Evolutionary conservation across 2,113 vertebrate genomes (phyloP).

Genomic region (Onychorhynchus coronatus): DNA sequence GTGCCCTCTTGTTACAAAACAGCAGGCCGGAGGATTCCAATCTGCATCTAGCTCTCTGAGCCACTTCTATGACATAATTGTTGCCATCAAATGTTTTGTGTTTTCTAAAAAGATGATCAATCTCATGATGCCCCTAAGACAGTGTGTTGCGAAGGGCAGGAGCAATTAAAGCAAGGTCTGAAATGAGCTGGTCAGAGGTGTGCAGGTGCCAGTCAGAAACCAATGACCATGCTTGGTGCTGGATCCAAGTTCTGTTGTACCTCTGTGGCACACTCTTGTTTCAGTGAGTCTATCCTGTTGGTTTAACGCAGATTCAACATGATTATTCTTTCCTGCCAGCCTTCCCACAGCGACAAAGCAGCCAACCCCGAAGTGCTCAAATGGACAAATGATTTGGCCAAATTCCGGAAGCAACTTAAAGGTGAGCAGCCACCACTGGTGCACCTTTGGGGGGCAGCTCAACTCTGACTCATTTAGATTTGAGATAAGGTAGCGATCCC

Average conservation of each 20-base stretch:
- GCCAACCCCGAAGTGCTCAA: slow-evolving; percentile 92
- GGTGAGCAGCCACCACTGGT: slow-evolving; percentile 67
- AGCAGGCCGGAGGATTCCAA: not conserved
- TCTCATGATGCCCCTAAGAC: not conserved
- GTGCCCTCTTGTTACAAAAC: not conserved
- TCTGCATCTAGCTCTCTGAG: not conserved
- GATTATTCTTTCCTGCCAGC: slow-evolving; percentile 71
- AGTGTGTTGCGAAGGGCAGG: not conserved
- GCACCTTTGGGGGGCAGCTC: not conserved
- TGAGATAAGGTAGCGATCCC: not conserved
- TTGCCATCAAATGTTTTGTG: not conserved
- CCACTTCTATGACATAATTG: not conserved
- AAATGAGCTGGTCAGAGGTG: not conserved
- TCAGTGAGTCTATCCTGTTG: not conserved
- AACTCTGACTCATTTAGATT: not conserved
- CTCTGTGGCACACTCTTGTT: not conserved
- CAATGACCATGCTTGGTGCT: not conserved
- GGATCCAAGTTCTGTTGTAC: not conserved
- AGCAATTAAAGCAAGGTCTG: not conserved
- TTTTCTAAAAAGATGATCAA: not conserved
- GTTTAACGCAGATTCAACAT: not conserved
- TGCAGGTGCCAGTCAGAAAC: not conserved
- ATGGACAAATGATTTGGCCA: slow-evolving; percentile 94
- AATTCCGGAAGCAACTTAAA: slow-evolving; percentile 93
- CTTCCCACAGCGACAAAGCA: slow-evolving; percentile 94